These are phyloP conservation scores for Celastrina argiolus DNA, from an alignment of 2,888 invertebrate genomes.

Conservation along the genomic window DNA sequence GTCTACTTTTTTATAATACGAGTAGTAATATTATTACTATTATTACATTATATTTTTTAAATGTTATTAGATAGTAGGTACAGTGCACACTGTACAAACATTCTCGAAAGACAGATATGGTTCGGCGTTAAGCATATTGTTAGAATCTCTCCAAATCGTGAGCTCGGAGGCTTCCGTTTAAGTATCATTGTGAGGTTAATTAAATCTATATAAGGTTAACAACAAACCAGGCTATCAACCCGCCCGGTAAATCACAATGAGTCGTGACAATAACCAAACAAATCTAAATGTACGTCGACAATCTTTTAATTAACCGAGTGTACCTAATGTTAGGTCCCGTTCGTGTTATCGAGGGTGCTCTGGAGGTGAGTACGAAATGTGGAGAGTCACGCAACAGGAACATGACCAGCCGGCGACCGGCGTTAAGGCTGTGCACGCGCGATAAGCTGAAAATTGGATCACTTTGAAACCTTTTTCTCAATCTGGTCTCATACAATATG, in stretches of 20 bases:
- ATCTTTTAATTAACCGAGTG: conserved; percentile 54
- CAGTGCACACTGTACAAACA: background rate
- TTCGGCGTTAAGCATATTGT: background rate
- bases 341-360: conserved; percentile 51
- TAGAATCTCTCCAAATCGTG: conserved; percentile 7
- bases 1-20: no score
- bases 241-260: conserved; percentile 39
- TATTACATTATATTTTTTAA: no score
- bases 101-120: background rate
- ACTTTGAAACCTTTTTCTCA: no score
- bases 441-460: no score
- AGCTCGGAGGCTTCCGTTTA: conserved; percentile 4
- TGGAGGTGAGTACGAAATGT: conserved; percentile 57
- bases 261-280: conserved; percentile 45
- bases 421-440: no score
- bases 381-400: conserved; percentile 61
- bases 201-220: conserved; percentile 22
- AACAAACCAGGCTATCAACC: conserved; percentile 14
- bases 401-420: conserved; percentile 28
- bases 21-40: no score
- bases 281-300: conserved; percentile 48
- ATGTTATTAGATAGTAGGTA: no score
- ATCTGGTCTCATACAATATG: no score
- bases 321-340: conserved; percentile 45
- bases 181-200: conserved; percentile 20